Evolutionary conservation across 2,888 invertebrate genomes (phyloP).

Genomic region (Miltochrista miniata): DNA sequence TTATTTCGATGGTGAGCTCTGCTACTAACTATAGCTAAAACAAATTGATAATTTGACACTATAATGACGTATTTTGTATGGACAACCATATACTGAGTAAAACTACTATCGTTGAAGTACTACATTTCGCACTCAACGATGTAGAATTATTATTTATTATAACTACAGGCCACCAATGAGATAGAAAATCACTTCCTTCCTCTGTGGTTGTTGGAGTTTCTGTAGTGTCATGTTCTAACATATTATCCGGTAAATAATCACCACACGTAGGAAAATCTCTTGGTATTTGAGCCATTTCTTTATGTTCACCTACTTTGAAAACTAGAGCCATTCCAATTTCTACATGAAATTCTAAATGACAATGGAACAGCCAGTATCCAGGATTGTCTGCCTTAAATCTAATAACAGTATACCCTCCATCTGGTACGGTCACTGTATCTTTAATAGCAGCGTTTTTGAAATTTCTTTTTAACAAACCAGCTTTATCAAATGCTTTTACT

Average conservation of each 20-base stretch:
- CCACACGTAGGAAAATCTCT: slow-evolving; percentile 91
- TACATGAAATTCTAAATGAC: slow-evolving; percentile 95
- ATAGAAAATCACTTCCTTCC: slow-evolving; percentile 55
- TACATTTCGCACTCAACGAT: slow-evolving; percentile 45
- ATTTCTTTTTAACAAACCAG: slow-evolving; percentile 88
- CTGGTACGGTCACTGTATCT: slow-evolving; percentile 95
- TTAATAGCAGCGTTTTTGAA: slow-evolving; percentile 90
- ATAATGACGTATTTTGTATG: slow-evolving; percentile 40
- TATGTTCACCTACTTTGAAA: slow-evolving; percentile 92
- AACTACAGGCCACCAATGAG: slow-evolving; percentile 79
- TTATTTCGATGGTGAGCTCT: slow-evolving; percentile 31
- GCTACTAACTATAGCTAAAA: slow-evolving; percentile 13
- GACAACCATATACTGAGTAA: slow-evolving; percentile 53
- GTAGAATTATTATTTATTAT: slow-evolving; percentile 56
- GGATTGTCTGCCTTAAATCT: slow-evolving; percentile 94
- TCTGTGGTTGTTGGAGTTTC: slow-evolving; percentile 48
- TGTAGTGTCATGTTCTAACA: slow-evolving; percentile 68
- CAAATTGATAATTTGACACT: slow-evolving; percentile 11
- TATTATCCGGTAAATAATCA: slow-evolving; percentile 83
- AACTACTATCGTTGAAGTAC: slow-evolving; percentile 38
- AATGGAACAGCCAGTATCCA: slow-evolving; percentile 96
- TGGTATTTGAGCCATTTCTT: slow-evolving; percentile 89
- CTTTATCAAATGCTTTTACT: slow-evolving; percentile 86
- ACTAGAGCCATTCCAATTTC: slow-evolving; percentile 95
- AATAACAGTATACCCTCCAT: slow-evolving; percentile 94